Evolutionary conservation across 2,888 invertebrate genomes (phyloP).

Genomic region (Caenorhabditis zanzibari): DNA sequence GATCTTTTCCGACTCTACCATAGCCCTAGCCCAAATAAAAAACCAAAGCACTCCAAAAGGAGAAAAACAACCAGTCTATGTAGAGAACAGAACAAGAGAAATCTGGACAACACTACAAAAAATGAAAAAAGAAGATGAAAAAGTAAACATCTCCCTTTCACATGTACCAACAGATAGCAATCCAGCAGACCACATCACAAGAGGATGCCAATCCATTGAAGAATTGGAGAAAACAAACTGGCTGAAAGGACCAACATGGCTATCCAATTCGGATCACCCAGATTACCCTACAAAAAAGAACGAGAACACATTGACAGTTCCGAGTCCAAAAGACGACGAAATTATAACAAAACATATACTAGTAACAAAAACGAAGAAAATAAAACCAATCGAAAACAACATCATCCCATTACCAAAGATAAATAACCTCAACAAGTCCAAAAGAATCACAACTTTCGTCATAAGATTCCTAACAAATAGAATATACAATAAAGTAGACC

Average conservation of each 20-base stretch:
- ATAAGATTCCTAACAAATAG: neutral
- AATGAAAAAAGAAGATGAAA: neutral
- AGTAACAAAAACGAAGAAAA: neutral
- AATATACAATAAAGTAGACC: neutral
- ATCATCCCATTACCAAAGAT: neutral
- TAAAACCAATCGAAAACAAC: neutral
- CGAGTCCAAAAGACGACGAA: neutral
- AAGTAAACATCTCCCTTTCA: neutral
- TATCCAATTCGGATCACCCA: neutral
- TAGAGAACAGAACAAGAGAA: conserved; percentile 19
- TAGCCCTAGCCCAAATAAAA: conserved; percentile 15
- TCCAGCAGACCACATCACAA: conserved; percentile 27
- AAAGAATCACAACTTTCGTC: neutral
- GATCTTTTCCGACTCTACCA: conserved; percentile 11
- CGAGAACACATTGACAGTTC: neutral
- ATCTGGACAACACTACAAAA: neutral
- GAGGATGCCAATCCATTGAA: conserved; percentile 11
- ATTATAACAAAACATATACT: neutral
- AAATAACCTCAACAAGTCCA: neutral
- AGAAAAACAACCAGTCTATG: conserved; percentile 17
- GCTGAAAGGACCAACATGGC: conserved; percentile 26
- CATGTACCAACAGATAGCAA: conserved; percentile 28
- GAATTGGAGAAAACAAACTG: conserved; percentile 20
- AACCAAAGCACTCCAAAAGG: neutral
- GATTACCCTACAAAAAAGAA: neutral